These are phyloP conservation scores for Notechis scutatus DNA, from an alignment of 2,113 vertebrate genomes.

Conservation along the genomic window DNA sequence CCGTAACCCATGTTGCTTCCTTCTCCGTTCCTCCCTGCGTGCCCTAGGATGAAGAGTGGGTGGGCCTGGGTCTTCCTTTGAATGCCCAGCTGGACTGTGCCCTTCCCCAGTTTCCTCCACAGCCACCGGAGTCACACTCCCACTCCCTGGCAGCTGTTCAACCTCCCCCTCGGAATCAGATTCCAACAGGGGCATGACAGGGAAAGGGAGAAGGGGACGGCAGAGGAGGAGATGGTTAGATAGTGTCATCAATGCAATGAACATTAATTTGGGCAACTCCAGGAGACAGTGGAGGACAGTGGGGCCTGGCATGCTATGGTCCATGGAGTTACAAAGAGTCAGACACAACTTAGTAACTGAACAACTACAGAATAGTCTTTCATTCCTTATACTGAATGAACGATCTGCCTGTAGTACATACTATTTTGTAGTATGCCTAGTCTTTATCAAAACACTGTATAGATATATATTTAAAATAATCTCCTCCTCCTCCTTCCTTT, in stretches of 20 bases:
- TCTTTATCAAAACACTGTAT: neutral
- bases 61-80: too few species aligned
- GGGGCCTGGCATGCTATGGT: neutral
- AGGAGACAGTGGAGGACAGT: too few species aligned
- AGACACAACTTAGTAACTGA: neutral
- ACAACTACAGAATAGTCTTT: neutral
- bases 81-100: too few species aligned
- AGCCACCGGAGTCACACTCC: too few species aligned
- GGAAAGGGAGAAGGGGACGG: neutral
- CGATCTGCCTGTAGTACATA: neutral
- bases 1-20: too few species aligned
- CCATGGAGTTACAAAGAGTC: neutral
- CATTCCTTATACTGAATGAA: neutral
- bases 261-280: neutral
- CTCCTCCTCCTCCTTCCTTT: neutral
- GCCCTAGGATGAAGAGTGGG: too few species aligned
- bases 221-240: neutral
- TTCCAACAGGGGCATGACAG: neutral
- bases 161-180: too few species aligned
- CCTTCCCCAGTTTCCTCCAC: too few species aligned
- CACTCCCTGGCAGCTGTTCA: too few species aligned
- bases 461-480: neutral
- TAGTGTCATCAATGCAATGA: neutral
- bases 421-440: neutral
- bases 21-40: too few species aligned